Evolutionary conservation across 2,888 invertebrate species (phyloP).

Genomic region (Chrysolina americana): DNA sequence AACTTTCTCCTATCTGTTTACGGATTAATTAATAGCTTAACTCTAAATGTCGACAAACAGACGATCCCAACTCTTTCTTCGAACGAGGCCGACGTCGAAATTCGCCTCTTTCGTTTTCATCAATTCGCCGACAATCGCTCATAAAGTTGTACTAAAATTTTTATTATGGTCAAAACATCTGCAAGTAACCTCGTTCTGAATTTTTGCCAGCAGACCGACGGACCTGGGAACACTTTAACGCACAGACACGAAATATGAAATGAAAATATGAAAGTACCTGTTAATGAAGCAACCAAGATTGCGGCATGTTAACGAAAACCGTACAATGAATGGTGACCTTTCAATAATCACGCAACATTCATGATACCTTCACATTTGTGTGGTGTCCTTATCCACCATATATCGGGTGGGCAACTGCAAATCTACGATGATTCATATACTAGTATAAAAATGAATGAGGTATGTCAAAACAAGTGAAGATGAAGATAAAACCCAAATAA

Average conservation of each 20-base stretch:
- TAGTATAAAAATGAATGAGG: no score
- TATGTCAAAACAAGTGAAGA: no score
- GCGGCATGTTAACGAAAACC: slow-evolving; percentile 28
- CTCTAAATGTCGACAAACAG: neutral
- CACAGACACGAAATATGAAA: neutral
- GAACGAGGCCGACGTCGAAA: neutral
- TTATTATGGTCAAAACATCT: neutral
- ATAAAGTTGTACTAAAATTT: slow-evolving; percentile 2
- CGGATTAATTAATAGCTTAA: neutral
- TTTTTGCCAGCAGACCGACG: neutral
- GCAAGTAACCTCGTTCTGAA: slow-evolving; percentile 11
- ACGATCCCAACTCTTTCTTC: neutral
- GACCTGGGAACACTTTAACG: neutral
- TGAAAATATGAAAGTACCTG: slow-evolving; percentile 28
- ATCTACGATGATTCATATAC: neutral
- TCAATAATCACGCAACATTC: slow-evolving; percentile 42
- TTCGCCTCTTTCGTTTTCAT: neutral
- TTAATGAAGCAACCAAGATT: slow-evolving; percentile 20
- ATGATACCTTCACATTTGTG: slow-evolving; percentile 31
- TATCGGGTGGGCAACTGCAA: slow-evolving; percentile 9
- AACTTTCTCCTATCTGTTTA: neutral
- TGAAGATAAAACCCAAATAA: no score
- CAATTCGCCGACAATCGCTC: neutral
- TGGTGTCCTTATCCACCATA: neutral
- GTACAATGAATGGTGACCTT: slow-evolving; percentile 39